These are phyloP conservation scores for Lanistes nyassanus DNA, from an alignment of 1,140 invertebrate species.

Conservation along the genomic window DNA sequence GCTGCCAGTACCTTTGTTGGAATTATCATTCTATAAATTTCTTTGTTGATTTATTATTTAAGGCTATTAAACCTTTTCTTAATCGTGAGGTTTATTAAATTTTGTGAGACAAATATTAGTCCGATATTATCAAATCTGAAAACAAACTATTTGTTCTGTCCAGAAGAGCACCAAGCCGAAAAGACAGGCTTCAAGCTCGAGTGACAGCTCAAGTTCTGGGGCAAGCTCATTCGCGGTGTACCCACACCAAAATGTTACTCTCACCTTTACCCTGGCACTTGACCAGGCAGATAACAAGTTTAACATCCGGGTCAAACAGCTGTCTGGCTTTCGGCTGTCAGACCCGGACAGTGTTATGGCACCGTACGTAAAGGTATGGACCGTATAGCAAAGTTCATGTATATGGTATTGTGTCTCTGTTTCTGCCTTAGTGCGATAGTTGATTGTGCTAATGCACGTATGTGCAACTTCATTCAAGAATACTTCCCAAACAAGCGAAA, in stretches of 20 bases:
- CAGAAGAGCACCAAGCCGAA: conserved; percentile 3
- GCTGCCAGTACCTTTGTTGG: no score
- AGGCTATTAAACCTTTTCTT: background rate
- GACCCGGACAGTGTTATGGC: conserved; percentile 36
- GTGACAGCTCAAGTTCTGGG: conserved; percentile 22
- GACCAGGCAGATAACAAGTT: conserved; percentile 39
- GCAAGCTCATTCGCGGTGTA: conserved; percentile 2
- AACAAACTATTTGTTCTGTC: background rate
- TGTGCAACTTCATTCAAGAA: background rate
- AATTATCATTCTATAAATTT: no score
- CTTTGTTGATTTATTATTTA: background rate
- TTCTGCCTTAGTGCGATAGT: background rate
- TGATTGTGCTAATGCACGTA: background rate
- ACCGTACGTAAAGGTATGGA: conserved; percentile 44
- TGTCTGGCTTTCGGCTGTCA: conserved; percentile 34
- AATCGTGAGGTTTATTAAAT: no score
- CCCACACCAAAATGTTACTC: conserved; percentile 15
- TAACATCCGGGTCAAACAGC: conserved; percentile 40
- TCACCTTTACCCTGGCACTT: conserved; percentile 37
- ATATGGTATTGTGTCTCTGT: background rate
- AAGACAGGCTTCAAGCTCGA: conserved; percentile 18
- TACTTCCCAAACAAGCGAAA: no score
- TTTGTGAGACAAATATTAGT: background rate
- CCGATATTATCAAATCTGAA: background rate
- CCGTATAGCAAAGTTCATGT: conserved; percentile 27